A percentile compares a stretch with the other conserved stretches of the same genome.
Evolutionary conservation across 2,797 vertebrate genomes (phyloP).

Genomic region (Gobionotothen gibberifrons): DNA sequence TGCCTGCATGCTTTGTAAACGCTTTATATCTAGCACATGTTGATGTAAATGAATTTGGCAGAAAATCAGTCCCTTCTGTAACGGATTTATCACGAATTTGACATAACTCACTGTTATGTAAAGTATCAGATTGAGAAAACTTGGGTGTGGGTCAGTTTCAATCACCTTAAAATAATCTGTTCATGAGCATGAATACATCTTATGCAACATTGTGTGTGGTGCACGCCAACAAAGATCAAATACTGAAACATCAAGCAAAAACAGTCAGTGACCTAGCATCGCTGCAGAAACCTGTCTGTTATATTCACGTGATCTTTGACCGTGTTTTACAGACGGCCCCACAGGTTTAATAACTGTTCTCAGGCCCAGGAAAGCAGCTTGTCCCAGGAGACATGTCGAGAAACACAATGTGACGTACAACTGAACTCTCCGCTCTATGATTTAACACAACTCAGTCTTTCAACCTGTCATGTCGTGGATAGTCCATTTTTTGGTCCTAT

Average conservation of each 20-base stretch:
- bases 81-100: background rate
- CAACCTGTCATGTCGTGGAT: background rate
- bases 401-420: conserved; percentile 23
- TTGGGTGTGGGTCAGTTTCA: conserved; percentile 3
- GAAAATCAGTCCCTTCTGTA: background rate
- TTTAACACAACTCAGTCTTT: conserved; percentile 10
- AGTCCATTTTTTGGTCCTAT: background rate
- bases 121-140: background rate
- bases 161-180: background rate
- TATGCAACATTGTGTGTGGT: background rate
- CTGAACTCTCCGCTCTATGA: conserved; percentile 24
- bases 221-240: background rate
- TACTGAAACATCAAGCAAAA: background rate
- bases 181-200: background rate
- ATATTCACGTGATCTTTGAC: conserved; percentile 36
- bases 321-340: conserved; percentile 18
- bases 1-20: no score
- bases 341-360: conserved; percentile 27
- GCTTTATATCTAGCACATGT: no score
- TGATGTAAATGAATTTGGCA: no score
- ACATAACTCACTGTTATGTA: background rate
- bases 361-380: conserved; percentile 35
- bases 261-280: background rate
- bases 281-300: background rate
- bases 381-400: conserved; percentile 16